Evolutionary conservation across 2,113 vertebrate genomes (phyloP).

Genomic region (Rhinoptilus africanus): DNA sequence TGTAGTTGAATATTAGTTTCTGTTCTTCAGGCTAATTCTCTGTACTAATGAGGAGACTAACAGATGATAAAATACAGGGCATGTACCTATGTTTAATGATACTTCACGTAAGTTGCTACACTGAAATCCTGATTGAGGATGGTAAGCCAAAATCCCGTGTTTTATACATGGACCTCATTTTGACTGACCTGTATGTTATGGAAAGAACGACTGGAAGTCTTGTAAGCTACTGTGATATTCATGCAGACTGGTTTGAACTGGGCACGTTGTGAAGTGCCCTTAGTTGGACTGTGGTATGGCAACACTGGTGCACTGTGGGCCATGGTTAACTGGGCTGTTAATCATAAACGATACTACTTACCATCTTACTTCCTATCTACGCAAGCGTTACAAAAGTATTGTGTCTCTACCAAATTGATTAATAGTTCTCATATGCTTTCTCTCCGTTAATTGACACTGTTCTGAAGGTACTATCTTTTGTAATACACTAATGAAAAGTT

Average conservation of each 20-base stretch:
- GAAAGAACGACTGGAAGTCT: neutral
- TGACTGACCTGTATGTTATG: neutral
- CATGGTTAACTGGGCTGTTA: neutral
- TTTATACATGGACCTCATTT: neutral
- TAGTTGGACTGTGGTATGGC: neutral
- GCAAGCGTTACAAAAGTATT: neutral
- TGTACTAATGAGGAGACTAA: neutral
- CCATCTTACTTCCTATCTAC: neutral
- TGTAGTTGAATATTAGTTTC: neutral
- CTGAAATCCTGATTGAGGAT: neutral
- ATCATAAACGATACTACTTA: rapidly evolving
- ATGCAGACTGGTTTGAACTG: neutral
- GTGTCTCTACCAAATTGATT: neutral
- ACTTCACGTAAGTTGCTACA: neutral
- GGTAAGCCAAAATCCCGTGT: neutral
- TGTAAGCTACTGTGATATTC: neutral
- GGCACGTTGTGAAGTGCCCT: neutral
- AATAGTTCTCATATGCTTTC: neutral
- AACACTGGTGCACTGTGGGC: neutral
- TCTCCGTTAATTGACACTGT: neutral
- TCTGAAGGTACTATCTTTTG: neutral
- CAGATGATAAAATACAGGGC: neutral
- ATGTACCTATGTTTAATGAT: neutral
- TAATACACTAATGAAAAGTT: neutral
- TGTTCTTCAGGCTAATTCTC: neutral